A percentile compares a stretch with the other conserved stretches of the same genome.
Evolutionary conservation across 2,797 vertebrate species (phyloP).

Genomic region (Epinephelus malabaricus): DNA sequence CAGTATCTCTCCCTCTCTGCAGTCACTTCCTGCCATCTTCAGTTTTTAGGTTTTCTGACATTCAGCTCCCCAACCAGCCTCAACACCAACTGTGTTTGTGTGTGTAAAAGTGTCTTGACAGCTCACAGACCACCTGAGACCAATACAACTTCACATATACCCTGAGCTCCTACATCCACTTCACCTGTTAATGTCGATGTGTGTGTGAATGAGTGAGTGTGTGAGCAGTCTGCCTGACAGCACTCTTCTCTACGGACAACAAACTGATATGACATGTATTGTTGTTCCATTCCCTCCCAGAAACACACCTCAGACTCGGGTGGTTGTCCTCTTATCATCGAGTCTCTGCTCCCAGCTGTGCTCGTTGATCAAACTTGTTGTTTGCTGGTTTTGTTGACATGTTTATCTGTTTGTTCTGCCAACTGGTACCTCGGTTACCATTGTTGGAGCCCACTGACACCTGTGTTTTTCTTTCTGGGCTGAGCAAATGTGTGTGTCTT

Average conservation of each 20-base stretch:
- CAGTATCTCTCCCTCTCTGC: not conserved
- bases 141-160: conserved; percentile 13
- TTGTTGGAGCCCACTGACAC: conserved; percentile 28
- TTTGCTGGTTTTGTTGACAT: conserved; percentile 62
- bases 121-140: conserved; percentile 30
- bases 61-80: conserved; percentile 3
- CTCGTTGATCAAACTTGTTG: conserved; percentile 58
- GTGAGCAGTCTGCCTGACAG: conserved; percentile 43
- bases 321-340: conserved; percentile 45
- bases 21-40: not conserved
- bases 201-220: conserved; percentile 12
- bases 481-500: not conserved
- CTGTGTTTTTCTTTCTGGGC: conserved; percentile 20
- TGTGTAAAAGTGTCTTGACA: conserved; percentile 25
- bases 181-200: conserved; percentile 31
- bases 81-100: not conserved
- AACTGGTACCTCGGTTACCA: conserved; percentile 19
- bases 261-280: conserved; percentile 43
- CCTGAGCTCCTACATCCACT: conserved; percentile 6
- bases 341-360: conserved; percentile 52
- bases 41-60: conserved; percentile 1
- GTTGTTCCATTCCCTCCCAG: conserved; percentile 37
- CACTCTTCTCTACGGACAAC: conserved; percentile 39
- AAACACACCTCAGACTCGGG: conserved; percentile 49
- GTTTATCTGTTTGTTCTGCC: conserved; percentile 56